Base-by-base conservation (phyloP, 2,888 invertebrate genomes). In the Drosophila diplacantha region DNA sequence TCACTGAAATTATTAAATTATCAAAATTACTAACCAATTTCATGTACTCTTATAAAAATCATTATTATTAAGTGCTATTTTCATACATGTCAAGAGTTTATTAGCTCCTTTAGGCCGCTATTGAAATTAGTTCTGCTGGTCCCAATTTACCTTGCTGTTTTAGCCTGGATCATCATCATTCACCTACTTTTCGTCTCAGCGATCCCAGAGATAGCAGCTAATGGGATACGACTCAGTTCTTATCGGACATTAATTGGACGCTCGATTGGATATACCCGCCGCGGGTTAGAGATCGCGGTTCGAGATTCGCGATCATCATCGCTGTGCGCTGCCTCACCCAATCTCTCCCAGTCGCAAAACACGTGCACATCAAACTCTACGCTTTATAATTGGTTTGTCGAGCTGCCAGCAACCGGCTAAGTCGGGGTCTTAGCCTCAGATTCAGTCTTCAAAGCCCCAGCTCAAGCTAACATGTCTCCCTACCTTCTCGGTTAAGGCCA, bases 371-470 rank as follows among this genome's bases (percentile, higher is more conserved):
- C 68, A 64, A 71, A 69, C 71, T 73, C 71, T 56, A 46, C 43
- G 73, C 80, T 64, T 69, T 74, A 73, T 80, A 77, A 77, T 77
- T 77, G 80, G 77, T 80, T 80, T 80, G 77, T 71, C 77, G 68
- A 72, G 57, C 69, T 68, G 57, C 52, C 63, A 69, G 64, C 67
- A 72, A 65, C 70, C 61, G 74, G 70, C 75, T 71, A 57, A 62
- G 62, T 61, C 49, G 49, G 16, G 49, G 54, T 49, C 49, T 55
- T 37, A 37, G 54, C 49, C 20, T 55, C 54, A 29, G 49, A 55
- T 29, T 55, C 64, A 64, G 66, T 59, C 57, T 43, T 38, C 41
- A 43, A 52, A 61, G 29, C 51, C 32, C 20, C 55, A 32, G 37
- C 54, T 50, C 49, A 61, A 41, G 57, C 46, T 49, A 62, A 55